Base-by-base conservation (phyloP, 2,888 invertebrate genomes). In the Tuberolachnus salignus region DNA sequence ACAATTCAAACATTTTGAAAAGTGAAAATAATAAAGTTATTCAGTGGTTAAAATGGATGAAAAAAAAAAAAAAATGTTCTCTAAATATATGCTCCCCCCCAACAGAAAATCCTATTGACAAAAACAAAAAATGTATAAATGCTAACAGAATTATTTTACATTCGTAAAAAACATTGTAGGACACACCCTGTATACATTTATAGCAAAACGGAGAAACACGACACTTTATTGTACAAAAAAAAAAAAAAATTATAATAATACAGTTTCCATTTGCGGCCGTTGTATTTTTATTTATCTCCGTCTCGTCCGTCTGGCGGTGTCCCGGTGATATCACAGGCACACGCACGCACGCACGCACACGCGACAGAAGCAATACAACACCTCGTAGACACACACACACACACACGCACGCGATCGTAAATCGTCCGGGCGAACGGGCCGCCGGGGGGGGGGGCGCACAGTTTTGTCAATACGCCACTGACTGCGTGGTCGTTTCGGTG, bases 401-500 rank as follows among this genome's bases (percentile, higher is more conserved):
- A 44, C 44, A 14, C 13, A 14, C 57, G 13, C 6, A 11, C 11
- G 1, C 42, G 19, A 14, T 69, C 69, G 19, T 53, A 69, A 69
- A 69, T 66, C 26, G 49, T 0, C 16, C n/a, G n/a, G 8, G 3
- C 21, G n/a, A n/a, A 16, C 11, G 66, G 59, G 59, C 3, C 26
- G 16, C 23, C 59, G n/a, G 66, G 34, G 34, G 3, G 6, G 3
- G 34, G 34, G 34, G 34, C n/a, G n/a, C 6, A 26, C 34, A 66
- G 67, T 67, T 67, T 67, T 67, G 67, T 67, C 67, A 51, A 67
- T 67, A 66, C 34, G 6, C 49, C 19, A 51, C 34, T 26, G 23
- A 1, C n/a, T 19, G 21, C 46, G 49, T 49, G 26, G 51, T 34
- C 67, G 34, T 34, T 34, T n/a, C n/a, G 34, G 3, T 34, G 34